phyloP scores from a whole-genome alignment of 2,797 vertebrate species.

The Ambastaia sidthimunki region DNA sequence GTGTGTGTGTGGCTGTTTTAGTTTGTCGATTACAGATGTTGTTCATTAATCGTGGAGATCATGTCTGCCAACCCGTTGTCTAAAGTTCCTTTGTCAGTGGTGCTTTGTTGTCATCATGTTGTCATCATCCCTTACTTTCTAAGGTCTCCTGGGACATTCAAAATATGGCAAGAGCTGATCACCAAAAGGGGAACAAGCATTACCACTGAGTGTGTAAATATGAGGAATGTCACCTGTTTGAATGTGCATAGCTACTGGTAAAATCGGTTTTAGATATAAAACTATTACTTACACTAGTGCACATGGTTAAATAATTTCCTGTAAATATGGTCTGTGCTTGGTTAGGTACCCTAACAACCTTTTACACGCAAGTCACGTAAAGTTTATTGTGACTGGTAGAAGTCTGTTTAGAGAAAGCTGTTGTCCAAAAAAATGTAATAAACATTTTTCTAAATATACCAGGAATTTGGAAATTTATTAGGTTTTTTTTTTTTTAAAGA shows the following conservation, averaged over 20 bases:
- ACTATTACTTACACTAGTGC: slow-evolving; percentile 42
- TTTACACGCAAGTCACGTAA: neutral
- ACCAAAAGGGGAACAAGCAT: neutral
- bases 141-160: neutral
- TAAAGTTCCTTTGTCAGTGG: neutral
- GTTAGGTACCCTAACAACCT: slow-evolving; percentile 11
- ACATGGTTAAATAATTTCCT: slow-evolving; percentile 5
- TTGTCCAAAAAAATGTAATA: slow-evolving; percentile 62
- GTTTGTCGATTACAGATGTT: neutral
- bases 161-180: neutral
- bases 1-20: neutral
- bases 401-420: slow-evolving; percentile 47
- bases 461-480: no score
- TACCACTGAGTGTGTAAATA: slow-evolving; percentile 24
- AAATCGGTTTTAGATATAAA: slow-evolving; percentile 11
- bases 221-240: neutral
- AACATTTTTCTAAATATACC: slow-evolving; percentile 39
- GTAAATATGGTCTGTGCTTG: slow-evolving; percentile 19
- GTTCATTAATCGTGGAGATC: neutral
- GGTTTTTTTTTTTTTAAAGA: no score
- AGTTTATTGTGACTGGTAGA: slow-evolving; percentile 37
- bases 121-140: neutral
- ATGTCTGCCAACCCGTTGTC: neutral
- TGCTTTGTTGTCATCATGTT: slow-evolving; percentile 5
- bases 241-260: slow-evolving; percentile 28